Evolutionary conservation across 2,888 invertebrate species (phyloP), one percentile per base, ranked within the genome.

Genomic region (Chironomus riparius): DNA sequence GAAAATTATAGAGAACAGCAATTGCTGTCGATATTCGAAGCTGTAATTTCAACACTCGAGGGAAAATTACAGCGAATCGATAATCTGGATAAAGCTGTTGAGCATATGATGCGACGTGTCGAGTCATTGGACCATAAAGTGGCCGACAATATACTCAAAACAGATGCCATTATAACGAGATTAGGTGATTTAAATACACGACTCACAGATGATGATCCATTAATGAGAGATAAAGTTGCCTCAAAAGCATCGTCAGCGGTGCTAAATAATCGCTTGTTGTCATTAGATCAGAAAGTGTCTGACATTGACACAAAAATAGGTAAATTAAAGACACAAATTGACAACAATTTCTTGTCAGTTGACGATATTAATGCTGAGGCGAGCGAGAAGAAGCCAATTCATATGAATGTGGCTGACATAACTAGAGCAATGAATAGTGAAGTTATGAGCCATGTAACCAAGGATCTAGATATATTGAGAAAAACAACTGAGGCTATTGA

Each of bases 291-390:
- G 82, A 94, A 94, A 84, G 93, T 94, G 1, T 91, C 91, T 76
- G 90, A 92, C 79, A 94, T 94, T 80, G 94, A 94, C 82, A 86
- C 88, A 10, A 94, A 92, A 83, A 83, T 94, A 78, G 90, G 90
- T 77, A 89, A 89, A 56, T 85, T 94, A 75, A 94, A 93, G 82
- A 92, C 90, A 81, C 93, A 94, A 83, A 87, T 94, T 79, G 94
- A 94, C 81, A 92, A 88, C 80, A 93, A 93, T 82, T 91, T 92
- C 80, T 85, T 93, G 77, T 91, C 92, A 76, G 88, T 88, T 15
- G 94, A 94, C 80, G 94, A 94, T 80, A 91, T 93, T 77, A 93
- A 93, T 80, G 93, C 91, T 0, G 93, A 93, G 82, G 93, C 93
- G 0, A 93, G 93, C 80, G 94, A 94, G 83, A 93, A 92, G 84